Percentiles rank a stretch among this genome's conserved stretches.
Evolutionary conservation across 2,113 vertebrate species (phyloP).

Genomic region (Cephalopterus ornatus): DNA sequence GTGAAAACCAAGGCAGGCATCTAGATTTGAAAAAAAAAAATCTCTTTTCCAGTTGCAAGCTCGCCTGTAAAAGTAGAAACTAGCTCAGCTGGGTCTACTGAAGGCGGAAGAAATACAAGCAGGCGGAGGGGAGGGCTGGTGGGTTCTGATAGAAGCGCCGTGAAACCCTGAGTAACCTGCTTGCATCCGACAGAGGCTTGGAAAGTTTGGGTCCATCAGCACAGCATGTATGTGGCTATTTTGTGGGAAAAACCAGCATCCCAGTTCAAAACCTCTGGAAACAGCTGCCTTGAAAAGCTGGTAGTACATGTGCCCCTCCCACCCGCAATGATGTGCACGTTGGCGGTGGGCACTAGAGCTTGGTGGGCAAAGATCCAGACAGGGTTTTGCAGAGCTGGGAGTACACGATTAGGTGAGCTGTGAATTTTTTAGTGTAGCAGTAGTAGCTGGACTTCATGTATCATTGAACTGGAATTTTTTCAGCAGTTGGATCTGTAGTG

Average conservation of each 20-base stretch:
- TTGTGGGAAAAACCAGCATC: neutral
- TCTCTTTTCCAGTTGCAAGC: fast-evolving
- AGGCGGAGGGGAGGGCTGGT: neutral
- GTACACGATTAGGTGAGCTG: neutral
- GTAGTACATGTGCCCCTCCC: fast-evolving
- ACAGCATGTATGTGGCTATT: fast-evolving
- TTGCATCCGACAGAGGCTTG: neutral
- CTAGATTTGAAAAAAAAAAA: neutral
- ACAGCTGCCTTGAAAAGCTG: neutral
- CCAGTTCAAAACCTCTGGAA: neutral
- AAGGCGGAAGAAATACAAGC: neutral
- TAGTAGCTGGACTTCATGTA: neutral
- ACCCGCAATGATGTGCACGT: fast-evolving
- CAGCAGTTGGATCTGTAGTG: neutral
- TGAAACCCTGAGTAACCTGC: neutral
- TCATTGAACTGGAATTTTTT: neutral
- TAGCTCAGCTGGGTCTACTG: neutral
- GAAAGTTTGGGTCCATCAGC: neutral
- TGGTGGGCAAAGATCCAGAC: neutral
- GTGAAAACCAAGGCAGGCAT: neutral
- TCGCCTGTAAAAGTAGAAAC: neutral
- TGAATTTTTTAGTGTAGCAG: neutral
- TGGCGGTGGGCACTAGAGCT: neutral
- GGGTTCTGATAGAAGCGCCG: fast-evolving
- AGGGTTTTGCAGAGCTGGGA: neutral